Percentiles rank a stretch among this genome's conserved stretches.
These are phyloP conservation scores for Rotaria magnacalcarata DNA, from an alignment of 2,888 invertebrate species.

Conservation along the genomic window DNA sequence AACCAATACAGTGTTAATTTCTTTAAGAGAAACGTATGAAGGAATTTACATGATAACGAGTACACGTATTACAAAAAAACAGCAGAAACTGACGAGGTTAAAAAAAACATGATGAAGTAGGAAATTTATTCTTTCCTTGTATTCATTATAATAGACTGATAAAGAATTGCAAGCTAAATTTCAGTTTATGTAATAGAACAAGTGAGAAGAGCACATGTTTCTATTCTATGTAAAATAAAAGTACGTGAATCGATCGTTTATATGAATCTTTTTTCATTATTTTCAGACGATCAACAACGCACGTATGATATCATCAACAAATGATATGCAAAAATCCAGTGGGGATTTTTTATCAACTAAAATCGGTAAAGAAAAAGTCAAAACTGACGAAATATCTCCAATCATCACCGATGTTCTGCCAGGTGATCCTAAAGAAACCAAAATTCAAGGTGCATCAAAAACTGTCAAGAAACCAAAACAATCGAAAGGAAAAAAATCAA, in stretches of 20 bases:
- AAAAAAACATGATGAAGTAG: too few species aligned
- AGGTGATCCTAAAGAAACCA: neutral
- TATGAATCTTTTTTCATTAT: neutral
- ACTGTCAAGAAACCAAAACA: neutral
- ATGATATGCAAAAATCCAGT: neutral
- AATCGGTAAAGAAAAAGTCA: neutral
- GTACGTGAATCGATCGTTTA: neutral
- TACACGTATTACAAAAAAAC: too few species aligned
- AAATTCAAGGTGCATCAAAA: neutral
- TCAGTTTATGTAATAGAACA: neutral
- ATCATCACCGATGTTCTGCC: neutral
- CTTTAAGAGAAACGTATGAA: too few species aligned
- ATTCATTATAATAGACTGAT: too few species aligned
- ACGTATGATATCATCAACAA: neutral
- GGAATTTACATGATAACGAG: too few species aligned
- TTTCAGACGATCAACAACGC: neutral
- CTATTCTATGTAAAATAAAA: neutral
- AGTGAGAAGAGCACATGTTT: neutral
- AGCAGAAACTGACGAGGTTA: too few species aligned
- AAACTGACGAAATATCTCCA: neutral
- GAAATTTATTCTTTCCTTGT: too few species aligned
- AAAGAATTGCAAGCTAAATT: neutral
- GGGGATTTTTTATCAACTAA: neutral
- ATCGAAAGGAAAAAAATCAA: neutral
- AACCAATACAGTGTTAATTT: too few species aligned